Base-by-base conservation (phyloP, 2,888 invertebrate species). In the Lutraria lutraria region DNA sequence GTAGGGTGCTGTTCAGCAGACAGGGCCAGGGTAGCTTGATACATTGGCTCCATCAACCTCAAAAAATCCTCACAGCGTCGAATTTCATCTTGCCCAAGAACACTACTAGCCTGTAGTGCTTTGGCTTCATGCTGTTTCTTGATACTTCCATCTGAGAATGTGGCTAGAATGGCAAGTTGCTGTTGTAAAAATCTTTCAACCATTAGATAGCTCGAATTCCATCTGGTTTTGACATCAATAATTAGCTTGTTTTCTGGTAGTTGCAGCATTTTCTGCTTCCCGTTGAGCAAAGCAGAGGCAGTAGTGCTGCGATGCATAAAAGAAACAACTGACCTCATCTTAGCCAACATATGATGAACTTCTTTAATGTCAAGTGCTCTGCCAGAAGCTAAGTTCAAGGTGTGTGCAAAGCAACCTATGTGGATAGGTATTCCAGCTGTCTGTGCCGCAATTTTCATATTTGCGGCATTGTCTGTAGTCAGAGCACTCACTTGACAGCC, bases 161-260 rank as follows among this genome's bases (percentile, higher is more conserved):
- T 83, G 0, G 89, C 89, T 34, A 88, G 43, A 8, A 90, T 79
- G n/a, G 90, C 90, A 0, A 83, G 72, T 29, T 88, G 86, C 56
- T 86, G 81, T 72, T 90, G 84, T 0, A 88, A 19, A 34, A 86
- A 90, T 16, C 88, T 25, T 21, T 72, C 10, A 0, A 90, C 81
- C 88, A 90, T 90, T 8, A 80, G 81, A 52, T 90, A 88, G 25
- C 84, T 84, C 56, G 68, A 68, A 25, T 90, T 90, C 88, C 90
- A 90, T 6, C 88, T 16, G 1, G 90, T 90, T 54, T 60, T 53
- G 25, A 90, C 88, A 83, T 90, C 90, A 34, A 84, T 88, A n/a
- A 86, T 83, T 43, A 88, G 34, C 80, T 88, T 91, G n/a, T 93
- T 87, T 3, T 86, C n/a, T 25, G 92, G 90, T 0, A 93, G 85